phyloP scores from a whole-genome alignment of 1,140 invertebrate species.

The Nymphalis io region DNA sequence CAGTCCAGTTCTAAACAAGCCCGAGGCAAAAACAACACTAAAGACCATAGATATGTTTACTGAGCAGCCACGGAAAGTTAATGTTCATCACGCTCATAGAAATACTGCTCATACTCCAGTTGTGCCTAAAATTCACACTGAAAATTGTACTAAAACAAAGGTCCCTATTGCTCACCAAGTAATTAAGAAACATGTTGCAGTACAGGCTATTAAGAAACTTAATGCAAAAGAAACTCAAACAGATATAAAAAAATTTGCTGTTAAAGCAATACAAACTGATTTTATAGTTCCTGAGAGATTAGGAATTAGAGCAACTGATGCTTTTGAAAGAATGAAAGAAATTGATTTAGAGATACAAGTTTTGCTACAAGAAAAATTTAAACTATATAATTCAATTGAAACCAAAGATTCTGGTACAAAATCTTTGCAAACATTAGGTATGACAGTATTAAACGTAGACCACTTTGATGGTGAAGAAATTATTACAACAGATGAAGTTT shows the following conservation, averaged over 20 bases:
- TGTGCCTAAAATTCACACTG: constrained; percentile 33
- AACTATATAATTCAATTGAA: constrained; percentile 74
- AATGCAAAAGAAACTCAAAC: constrained; percentile 61
- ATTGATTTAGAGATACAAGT: constrained; percentile 78
- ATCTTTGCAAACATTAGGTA: constrained; percentile 59
- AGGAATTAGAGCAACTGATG: constrained; percentile 48
- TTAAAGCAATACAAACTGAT: constrained; percentile 56
- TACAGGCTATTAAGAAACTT: constrained; percentile 49
- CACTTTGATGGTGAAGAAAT: constrained; percentile 44
- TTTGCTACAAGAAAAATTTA: constrained; percentile 77
- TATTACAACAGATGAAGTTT: constrained; percentile 34
- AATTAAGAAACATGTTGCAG: constrained; percentile 43
- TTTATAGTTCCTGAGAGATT: constrained; percentile 21
- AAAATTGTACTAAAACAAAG: constrained; percentile 34
- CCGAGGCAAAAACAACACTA: constrained; percentile 58
- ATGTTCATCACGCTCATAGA: constrained; percentile 65
- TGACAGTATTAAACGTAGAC: constrained; percentile 66
- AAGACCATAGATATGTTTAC: constrained; percentile 73
- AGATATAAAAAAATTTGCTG: constrained; percentile 48
- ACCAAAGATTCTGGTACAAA: constrained; percentile 48
- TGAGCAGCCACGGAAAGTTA: constrained; percentile 58
- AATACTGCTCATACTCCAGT: constrained; percentile 54
- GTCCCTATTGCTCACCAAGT: constrained; percentile 34
- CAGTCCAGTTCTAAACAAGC: constrained; percentile 46
- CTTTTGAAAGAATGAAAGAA: constrained; percentile 76